A percentile compares a stretch with the other conserved stretches of the same genome.
Conservation (phyloP, 2,888 invertebrate genomes). For the Chorisops tibialis region DNA sequence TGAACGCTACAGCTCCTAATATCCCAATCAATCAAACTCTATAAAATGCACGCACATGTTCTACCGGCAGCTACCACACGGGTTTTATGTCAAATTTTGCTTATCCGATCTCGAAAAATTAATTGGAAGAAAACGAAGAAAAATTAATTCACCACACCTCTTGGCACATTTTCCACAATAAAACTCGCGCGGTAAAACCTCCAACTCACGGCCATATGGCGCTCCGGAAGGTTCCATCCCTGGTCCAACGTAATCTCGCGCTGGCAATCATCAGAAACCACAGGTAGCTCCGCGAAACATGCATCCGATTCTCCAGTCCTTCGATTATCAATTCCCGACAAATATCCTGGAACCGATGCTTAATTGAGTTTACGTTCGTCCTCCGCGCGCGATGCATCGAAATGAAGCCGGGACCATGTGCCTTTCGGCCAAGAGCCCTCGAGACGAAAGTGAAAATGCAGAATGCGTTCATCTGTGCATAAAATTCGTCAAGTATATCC, state of each 20-base stretch:
- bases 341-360: no score
- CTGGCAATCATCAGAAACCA: constrained; percentile 18
- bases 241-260: constrained; percentile 1
- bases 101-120: background rate
- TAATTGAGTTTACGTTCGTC: no score
- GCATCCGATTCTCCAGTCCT: background rate
- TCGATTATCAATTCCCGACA: no score
- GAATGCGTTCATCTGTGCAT: constrained; percentile 9
- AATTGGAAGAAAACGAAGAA: constrained; percentile 26
- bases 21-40: constrained; percentile 17
- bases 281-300: constrained; percentile 24
- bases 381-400: no score
- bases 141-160: constrained; percentile 27
- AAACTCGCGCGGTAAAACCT: constrained; percentile 2
- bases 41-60: constrained; percentile 2
- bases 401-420: constrained; percentile 17
- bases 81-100: constrained; percentile 11
- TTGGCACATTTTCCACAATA: constrained; percentile 24
- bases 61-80: background rate
- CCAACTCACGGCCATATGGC: constrained; percentile 20
- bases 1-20: background rate
- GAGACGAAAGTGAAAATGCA: constrained; percentile 17
- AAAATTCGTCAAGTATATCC: constrained; percentile 13
- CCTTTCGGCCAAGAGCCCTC: background rate
- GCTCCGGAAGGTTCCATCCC: background rate